Conservation (phyloP, 2,797 vertebrate genomes). For the Florisuga fusca region DNA sequence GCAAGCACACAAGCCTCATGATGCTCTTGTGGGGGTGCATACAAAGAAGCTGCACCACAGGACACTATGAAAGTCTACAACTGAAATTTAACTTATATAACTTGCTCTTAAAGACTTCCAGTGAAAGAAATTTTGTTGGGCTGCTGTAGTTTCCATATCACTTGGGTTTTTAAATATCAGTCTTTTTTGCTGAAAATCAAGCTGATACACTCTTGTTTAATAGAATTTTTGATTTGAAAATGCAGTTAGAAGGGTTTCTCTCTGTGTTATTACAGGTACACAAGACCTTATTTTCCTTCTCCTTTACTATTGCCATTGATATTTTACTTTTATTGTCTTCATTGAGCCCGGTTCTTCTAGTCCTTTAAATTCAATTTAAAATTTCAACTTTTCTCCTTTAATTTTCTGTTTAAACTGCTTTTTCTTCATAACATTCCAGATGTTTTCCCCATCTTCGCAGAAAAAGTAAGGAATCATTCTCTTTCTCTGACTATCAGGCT, state of each 20-base stretch:
- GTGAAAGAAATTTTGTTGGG: not conserved
- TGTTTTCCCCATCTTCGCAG: not conserved
- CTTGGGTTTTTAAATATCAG: not conserved
- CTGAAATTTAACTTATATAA: not conserved
- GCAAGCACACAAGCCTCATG: fast-evolving
- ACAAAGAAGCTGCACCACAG: not conserved
- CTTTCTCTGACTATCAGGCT: not conserved
- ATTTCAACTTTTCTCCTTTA: not conserved
- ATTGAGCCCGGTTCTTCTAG: not conserved
- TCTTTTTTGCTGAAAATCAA: not conserved
- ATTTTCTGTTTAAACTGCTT: not conserved
- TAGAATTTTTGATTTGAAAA: not conserved
- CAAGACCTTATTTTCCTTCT: not conserved
- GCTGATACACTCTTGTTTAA: not conserved
- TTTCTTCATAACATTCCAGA: not conserved
- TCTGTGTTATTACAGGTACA: not conserved
- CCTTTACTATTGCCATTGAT: not conserved
- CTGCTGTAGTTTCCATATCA: not conserved
- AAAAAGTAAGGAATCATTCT: not conserved
- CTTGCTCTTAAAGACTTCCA: not conserved
- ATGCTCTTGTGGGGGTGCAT: fast-evolving
- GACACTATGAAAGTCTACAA: not conserved
- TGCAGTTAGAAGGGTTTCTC: fast-evolving
- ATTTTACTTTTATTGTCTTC: not conserved
- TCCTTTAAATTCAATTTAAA: not conserved